Conservation (phyloP, 2,888 invertebrate genomes). For the Carabus problematicus region DNA sequence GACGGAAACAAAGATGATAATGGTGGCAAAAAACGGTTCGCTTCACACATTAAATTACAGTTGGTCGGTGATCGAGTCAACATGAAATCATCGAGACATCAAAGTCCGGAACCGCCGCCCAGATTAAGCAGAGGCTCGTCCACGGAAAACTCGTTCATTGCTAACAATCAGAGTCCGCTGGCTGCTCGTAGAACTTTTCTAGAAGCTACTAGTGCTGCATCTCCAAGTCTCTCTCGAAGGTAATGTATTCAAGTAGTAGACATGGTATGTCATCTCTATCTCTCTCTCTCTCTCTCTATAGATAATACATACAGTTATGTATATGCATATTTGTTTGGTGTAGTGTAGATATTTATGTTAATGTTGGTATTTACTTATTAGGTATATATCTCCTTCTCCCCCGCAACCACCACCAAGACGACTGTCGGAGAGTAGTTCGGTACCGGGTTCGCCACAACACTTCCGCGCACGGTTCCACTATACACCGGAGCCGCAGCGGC, state of each 20-base stretch:
- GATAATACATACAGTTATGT: no score
- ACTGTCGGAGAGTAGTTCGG: constrained; percentile 71
- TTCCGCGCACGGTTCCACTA: constrained; percentile 69
- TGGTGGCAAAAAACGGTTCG: constrained; percentile 75
- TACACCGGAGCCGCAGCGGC: constrained; percentile 66
- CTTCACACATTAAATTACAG: constrained; percentile 84
- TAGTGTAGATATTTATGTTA: no score
- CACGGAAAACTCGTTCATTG: constrained; percentile 48
- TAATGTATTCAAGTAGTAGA: constrained; percentile 47
- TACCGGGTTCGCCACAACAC: constrained; percentile 75
- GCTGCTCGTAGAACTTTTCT: constrained; percentile 66
- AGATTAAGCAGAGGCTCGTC: constrained; percentile 55
- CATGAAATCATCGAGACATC: constrained; percentile 60
- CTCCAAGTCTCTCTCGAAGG: constrained; percentile 66
- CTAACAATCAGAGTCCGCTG: constrained; percentile 61
- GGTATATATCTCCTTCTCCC: constrained; percentile 68
- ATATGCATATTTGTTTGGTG: no score
- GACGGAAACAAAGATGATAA: constrained; percentile 28
- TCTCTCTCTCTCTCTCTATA: no score
- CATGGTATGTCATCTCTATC: background rate
- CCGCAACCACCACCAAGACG: constrained; percentile 69
- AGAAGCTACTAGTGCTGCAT: constrained; percentile 61
- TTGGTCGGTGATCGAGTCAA: constrained; percentile 62
- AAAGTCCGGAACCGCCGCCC: constrained; percentile 69
- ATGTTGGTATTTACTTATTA: constrained; percentile 48